Evolutionary conservation across 2,888 invertebrate genomes (phyloP), one percentile per base, ranked within the genome.

Genomic region (Eristalis pertinax): DNA sequence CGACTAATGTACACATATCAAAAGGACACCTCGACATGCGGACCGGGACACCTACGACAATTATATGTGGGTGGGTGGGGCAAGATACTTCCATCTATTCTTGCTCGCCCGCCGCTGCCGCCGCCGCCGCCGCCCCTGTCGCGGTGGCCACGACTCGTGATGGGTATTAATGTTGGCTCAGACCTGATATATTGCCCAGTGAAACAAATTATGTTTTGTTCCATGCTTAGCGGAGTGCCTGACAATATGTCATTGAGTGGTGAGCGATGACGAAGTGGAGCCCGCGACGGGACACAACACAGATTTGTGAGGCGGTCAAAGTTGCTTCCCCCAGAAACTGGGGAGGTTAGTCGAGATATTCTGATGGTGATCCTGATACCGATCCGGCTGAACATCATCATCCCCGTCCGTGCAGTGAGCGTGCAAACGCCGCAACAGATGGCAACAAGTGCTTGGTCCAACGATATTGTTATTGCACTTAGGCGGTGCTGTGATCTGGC

Each of bases 41-140:
- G 84, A 74, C 77, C 58, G 70, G 69, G 80, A 80, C 84, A 84
- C 84, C 88, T 88, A 88, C 88, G 88, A 88, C 88, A 88, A 81
- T 88, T 77, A 84, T 62, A 74, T 80, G 84, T 88, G 88, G 88
- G 88, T 84, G 88, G 84, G 88, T 84, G 88, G 84, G 83, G 87
- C 79, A 80, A 79, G 79, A 84, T 73, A 87, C 68, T 73, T 84
- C 63, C 68, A 80, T 84, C 70, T 63, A 83, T 78, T 72, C 22
- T 29, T 32, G 29, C 38, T 26, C 64, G 69, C 4, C 56, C 13
- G 50, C 29, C 11, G 38, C n/a, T 63, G 5, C 8, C 38, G n/a
- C 26, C 60, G n/a, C 35, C n/a, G 7, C 56, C 13, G 50, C 29
- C 11, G 38, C n/a, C 68, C 8, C 8, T 32, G n/a, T 35, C 60